Conservation (phyloP, 2,797 vertebrate species). For the Pipistrellus kuhlii region DNA sequence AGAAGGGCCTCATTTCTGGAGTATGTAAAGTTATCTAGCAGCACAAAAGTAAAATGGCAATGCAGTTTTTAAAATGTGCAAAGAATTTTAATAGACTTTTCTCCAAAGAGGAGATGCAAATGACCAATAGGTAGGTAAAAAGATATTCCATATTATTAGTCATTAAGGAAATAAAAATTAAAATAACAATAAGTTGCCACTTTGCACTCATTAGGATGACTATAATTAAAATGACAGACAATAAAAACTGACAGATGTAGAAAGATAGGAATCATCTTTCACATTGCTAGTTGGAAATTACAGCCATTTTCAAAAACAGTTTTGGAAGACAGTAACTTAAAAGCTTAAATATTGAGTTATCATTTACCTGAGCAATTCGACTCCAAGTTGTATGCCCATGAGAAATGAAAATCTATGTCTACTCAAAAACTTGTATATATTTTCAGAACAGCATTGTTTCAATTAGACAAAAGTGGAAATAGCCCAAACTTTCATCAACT, state of each 20-base stretch:
- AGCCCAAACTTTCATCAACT: background rate
- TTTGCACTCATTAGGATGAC: background rate
- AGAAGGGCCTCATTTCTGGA: background rate
- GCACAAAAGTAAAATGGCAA: background rate
- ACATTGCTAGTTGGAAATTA: background rate
- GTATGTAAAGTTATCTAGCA: background rate
- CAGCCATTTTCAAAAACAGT: conserved; percentile 7
- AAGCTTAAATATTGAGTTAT: background rate
- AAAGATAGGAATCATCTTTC: background rate
- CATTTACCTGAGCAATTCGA: background rate
- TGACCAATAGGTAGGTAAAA: background rate
- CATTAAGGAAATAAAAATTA: conserved; percentile 17
- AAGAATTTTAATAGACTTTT: background rate
- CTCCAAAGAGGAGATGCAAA: background rate
- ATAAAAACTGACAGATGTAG: background rate
- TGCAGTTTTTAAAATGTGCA: background rate
- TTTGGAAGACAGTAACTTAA: background rate
- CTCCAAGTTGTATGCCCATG: background rate
- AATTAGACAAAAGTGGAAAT: background rate
- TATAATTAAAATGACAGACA: background rate
- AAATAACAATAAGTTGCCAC: background rate
- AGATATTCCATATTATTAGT: background rate
- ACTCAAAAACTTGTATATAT: background rate
- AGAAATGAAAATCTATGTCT: background rate
- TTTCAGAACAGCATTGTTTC: background rate